Percentiles rank a stretch among this genome's conserved stretches.
phyloP scores from a whole-genome alignment of 2,113 vertebrate species.

The Baryphthengus martii region DNA sequence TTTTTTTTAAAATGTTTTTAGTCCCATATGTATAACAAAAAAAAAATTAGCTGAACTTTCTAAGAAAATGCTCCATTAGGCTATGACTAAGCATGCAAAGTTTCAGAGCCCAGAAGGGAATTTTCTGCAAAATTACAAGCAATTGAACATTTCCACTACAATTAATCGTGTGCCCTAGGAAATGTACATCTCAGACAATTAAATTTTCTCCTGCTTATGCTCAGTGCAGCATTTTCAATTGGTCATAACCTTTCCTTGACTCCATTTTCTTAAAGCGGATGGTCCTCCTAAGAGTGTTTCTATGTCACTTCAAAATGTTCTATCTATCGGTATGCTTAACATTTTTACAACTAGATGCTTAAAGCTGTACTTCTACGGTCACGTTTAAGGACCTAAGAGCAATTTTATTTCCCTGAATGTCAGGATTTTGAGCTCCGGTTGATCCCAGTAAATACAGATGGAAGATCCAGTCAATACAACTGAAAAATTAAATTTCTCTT shows the following conservation, averaged over 20 bases:
- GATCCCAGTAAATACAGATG: background rate
- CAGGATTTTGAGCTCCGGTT: background rate
- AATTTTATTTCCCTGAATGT: background rate
- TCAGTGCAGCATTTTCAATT: constrained; percentile 17
- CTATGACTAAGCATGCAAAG: constrained; percentile 51
- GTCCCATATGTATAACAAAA: background rate
- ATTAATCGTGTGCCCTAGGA: constrained; percentile 61
- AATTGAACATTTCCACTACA: constrained; percentile 63
- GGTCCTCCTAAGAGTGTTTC: background rate
- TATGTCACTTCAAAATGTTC: background rate
- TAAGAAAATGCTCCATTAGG: constrained; percentile 53
- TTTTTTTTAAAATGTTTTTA: background rate
- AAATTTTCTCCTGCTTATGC: constrained; percentile 21
- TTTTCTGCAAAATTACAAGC: constrained; percentile 66
- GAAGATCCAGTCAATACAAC: background rate
- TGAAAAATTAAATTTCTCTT: background rate
- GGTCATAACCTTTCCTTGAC: constrained; percentile 22
- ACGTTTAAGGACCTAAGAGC: background rate
- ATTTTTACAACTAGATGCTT: background rate
- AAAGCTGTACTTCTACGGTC: background rate
- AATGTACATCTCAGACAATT: constrained; percentile 55
- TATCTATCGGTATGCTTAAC: background rate
- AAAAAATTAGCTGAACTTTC: constrained; percentile 49
- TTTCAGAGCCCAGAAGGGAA: constrained; percentile 62
- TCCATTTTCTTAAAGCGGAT: constrained; percentile 24